Evolutionary conservation across 2,113 vertebrate genomes (phyloP).

Genomic region (Scopus umbretta): DNA sequence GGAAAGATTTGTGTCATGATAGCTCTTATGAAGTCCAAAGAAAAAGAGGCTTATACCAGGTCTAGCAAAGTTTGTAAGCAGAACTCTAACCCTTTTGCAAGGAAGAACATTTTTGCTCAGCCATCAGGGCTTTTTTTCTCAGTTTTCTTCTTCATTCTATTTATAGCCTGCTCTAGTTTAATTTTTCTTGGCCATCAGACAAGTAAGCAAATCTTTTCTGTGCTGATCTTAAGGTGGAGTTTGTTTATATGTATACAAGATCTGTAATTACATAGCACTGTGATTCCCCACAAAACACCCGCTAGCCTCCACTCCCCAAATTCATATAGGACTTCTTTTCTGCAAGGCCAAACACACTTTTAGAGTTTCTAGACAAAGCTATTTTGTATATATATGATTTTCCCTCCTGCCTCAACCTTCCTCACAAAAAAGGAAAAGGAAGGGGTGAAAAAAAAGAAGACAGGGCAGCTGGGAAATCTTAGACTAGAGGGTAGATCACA

Average conservation of each 20-base stretch:
- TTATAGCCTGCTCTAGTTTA: constrained; percentile 2
- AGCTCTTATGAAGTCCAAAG: not conserved
- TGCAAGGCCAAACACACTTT: not conserved
- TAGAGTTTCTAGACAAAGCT: not conserved
- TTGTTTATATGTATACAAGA: constrained; percentile 21
- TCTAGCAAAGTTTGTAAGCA: not conserved
- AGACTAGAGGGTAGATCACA: not conserved
- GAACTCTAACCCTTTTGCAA: not conserved
- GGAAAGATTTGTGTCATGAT: not conserved
- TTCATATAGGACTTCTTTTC: not conserved
- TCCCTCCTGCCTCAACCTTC: not conserved
- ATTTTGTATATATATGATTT: not conserved
- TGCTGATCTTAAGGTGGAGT: constrained; percentile 2
- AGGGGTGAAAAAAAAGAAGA: not conserved
- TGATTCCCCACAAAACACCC: constrained; percentile 6
- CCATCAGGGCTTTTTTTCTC: not conserved
- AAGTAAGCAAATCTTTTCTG: constrained; percentile 33
- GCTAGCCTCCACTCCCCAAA: not conserved
- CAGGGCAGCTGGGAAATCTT: not conserved
- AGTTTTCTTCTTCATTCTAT: not conserved
- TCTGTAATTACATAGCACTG: not conserved
- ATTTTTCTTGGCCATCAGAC: constrained; percentile 51
- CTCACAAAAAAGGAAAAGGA: not conserved
- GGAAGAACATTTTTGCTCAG: not conserved
- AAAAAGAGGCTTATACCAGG: not conserved